phyloP scores from a whole-genome alignment of 1,140 invertebrate species.

The Drosophila prosaltans region DNA sequence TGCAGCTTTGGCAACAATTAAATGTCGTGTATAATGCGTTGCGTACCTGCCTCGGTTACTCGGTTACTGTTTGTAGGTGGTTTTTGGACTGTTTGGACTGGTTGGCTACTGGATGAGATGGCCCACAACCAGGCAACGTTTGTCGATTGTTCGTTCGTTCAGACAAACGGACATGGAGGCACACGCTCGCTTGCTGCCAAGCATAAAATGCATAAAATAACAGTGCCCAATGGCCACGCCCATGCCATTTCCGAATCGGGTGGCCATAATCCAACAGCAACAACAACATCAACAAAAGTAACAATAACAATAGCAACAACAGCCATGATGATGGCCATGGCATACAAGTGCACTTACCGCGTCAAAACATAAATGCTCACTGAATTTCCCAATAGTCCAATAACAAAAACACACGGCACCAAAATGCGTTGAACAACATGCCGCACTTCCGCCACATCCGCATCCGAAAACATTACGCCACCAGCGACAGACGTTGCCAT shows the following conservation, averaged over 20 bases:
- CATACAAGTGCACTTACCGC: constrained; percentile 83
- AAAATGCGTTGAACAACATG: constrained; percentile 86
- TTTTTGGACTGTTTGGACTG: too few species aligned
- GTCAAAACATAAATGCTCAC: constrained; percentile 90
- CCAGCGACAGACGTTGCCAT: constrained; percentile 46
- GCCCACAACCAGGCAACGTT: constrained; percentile 8
- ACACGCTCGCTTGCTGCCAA: constrained; percentile 29
- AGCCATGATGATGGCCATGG: constrained; percentile 23
- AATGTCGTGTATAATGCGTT: constrained; percentile 70
- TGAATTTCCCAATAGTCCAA: constrained; percentile 89
- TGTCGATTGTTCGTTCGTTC: constrained; percentile 36
- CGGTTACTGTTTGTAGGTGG: background rate
- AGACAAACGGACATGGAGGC: constrained; percentile 10
- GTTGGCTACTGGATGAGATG: too few species aligned
- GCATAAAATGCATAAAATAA: constrained; percentile 72
- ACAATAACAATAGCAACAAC: constrained; percentile 23
- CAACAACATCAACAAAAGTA: constrained; percentile 23
- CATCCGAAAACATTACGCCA: constrained; percentile 75
- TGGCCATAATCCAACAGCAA: constrained; percentile 66
- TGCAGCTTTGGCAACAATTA: constrained; percentile 71
- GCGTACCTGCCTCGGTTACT: constrained; percentile 55
- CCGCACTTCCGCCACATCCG: constrained; percentile 80
- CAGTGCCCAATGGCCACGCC: constrained; percentile 53
- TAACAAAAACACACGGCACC: constrained; percentile 87
- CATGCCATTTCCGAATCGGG: constrained; percentile 56